Evolutionary conservation across 35 echinoderm and acorn worm genomes (phyloP), one percentile per base, ranked within the genome.

Genomic region (Ophioderma brevispina): DNA sequence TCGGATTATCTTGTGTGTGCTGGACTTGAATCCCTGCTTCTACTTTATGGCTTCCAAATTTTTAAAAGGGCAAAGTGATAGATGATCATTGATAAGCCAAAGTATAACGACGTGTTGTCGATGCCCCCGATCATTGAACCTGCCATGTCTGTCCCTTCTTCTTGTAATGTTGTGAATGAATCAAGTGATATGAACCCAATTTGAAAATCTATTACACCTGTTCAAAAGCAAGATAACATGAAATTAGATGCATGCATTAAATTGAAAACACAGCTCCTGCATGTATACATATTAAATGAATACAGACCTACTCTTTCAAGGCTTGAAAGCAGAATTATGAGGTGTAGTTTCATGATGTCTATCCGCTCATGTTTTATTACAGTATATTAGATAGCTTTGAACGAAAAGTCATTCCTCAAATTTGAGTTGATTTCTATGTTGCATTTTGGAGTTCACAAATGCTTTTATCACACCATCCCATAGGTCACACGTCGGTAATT

Each of bases 101-200:
- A n/a, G n/a, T n/a, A n/a, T 81, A 92, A 84, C 88, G 87, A 92
- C 91, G 77, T 76, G 76, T 33, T 88, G 91, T 92, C 32, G 84
- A 82, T 32, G 91, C 91, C 13, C 91, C 91, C 0, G 1, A 18
- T 87, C 78, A 17, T 92, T 40, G 42, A 64, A 92, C 64, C 85
- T 77, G 31, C 91, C 91, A 32, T 87, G 37, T 87, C 91, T 80
- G 34, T 87, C 80, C n/a, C n/a, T 25, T 87, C 38, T 55, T 64
- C 84, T 25, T 75, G 91, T 80, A 79, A 49, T 30, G 56, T 79
- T 0, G 37, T 70, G 55, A 87, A 92, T 38, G 49, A 37, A 10
- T 92, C 91, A 23, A 52, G 39, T 0, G 91, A 81, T 28, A 92
- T 32, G 19, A 28, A 50, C 19, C 87, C 91, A 39, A 92, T 87